Conservation (phyloP, 2,888 invertebrate species). For the Mimumesa dahlbomi region DNA sequence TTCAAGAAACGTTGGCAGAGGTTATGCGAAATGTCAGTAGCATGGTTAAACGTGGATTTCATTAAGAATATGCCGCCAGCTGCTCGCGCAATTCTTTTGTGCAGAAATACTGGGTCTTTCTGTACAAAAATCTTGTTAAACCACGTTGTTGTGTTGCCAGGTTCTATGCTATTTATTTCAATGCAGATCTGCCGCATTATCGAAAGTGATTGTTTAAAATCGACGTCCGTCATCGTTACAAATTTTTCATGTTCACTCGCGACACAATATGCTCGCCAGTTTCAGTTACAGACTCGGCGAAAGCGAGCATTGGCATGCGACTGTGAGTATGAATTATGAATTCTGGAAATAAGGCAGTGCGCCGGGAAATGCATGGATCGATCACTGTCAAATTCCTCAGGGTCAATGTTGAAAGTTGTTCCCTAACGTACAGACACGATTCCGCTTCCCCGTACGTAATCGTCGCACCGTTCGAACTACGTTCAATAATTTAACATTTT, state of each 20-base stretch:
- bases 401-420: conserved; percentile 46
- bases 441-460: conserved; percentile 7
- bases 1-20: conserved; percentile 49
- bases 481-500: too few species aligned
- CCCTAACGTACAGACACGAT: conserved; percentile 27
- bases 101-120: not conserved
- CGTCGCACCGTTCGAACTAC: too few species aligned
- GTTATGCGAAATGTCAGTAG: conserved; percentile 57
- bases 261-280: conserved; percentile 34
- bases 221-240: conserved; percentile 42
- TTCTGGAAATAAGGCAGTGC: conserved; percentile 54
- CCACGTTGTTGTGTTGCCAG: too few species aligned
- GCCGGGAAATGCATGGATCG: conserved; percentile 58
- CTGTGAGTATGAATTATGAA: conserved; percentile 59
- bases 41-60: conserved; percentile 47
- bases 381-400: conserved; percentile 59
- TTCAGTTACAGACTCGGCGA: conserved; percentile 50
- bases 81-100: not conserved
- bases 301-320: conserved; percentile 45
- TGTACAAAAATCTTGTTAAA: not conserved
- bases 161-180: too few species aligned
- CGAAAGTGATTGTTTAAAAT: conserved; percentile 24
- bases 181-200: too few species aligned
- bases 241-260: conserved; percentile 21
- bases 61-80: conserved; percentile 43